These are phyloP conservation scores for Enoplosus armatus DNA, from an alignment of 2,797 vertebrate species.

Conservation along the genomic window DNA sequence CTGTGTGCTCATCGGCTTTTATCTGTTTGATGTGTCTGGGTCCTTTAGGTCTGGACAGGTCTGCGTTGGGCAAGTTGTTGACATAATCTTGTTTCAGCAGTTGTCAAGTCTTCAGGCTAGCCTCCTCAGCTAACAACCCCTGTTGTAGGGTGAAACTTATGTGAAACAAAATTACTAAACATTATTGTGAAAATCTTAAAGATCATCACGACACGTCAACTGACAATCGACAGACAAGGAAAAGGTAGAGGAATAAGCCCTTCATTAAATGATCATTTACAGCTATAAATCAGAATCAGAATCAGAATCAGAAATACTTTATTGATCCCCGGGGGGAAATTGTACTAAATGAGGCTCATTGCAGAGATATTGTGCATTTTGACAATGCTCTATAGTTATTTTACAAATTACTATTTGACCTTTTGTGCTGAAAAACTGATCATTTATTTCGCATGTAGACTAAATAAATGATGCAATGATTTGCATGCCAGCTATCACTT, in stretches of 20 bases:
- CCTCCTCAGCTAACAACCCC: background rate
- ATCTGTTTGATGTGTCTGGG: conserved; percentile 42
- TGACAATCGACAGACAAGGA: no score
- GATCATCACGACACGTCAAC: no score
- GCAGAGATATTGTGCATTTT: background rate
- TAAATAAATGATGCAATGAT: background rate
- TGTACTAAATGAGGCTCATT: background rate
- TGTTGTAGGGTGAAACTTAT: background rate
- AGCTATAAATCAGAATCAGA: background rate
- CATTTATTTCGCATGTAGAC: background rate
- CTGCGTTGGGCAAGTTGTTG: conserved; percentile 29
- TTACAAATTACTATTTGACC: background rate
- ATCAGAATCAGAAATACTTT: no score
- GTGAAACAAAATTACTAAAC: background rate
- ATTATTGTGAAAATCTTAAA: conserved; percentile 2
- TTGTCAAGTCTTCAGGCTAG: conserved; percentile 16
- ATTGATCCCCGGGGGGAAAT: no score
- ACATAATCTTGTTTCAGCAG: conserved; percentile 32
- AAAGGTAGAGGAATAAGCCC: no score
- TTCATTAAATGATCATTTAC: no score
- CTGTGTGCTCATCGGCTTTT: conserved; percentile 31
- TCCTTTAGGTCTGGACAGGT: conserved; percentile 36
- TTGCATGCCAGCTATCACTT: background rate
- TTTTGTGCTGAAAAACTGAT: background rate
- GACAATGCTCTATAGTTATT: background rate